phyloP scores from a whole-genome alignment of 2,797 vertebrate genomes.

The Tolypeutes matacus region DNA sequence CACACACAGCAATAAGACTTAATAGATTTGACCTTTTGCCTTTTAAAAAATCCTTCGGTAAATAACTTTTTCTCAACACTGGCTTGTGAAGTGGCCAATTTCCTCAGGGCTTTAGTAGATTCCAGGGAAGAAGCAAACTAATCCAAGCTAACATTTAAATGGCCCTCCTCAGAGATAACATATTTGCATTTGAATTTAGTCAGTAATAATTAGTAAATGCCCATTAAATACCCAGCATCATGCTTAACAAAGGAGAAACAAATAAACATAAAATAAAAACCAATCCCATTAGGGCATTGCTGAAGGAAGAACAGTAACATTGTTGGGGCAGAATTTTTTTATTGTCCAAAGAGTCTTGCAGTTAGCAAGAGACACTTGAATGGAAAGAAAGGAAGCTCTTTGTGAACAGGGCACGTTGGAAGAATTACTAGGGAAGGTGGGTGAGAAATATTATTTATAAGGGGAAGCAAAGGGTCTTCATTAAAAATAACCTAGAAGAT shows the following conservation, averaged over 20 bases:
- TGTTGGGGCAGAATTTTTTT: not conserved
- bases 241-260: conserved; percentile 10
- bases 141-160: not conserved
- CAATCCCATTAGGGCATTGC: not conserved
- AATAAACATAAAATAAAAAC: conserved; percentile 62
- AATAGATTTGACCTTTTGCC: not conserved
- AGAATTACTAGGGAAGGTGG: not conserved
- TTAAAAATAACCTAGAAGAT: not conserved
- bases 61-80: not conserved
- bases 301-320: not conserved
- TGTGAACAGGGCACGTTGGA: not conserved
- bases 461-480: not conserved
- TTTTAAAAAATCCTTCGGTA: not conserved
- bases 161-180: not conserved
- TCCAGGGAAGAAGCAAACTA: conserved; percentile 53
- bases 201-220: conserved; percentile 61
- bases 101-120: not conserved
- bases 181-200: conserved; percentile 64
- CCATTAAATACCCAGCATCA: conserved; percentile 27
- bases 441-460: not conserved
- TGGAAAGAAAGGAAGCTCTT: not conserved
- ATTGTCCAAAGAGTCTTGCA: not conserved
- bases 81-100: not conserved
- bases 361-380: not conserved
- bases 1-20: not conserved